Base-by-base conservation (phyloP, 2,113 vertebrate genomes). In the Larimichthys crocea region DNA sequence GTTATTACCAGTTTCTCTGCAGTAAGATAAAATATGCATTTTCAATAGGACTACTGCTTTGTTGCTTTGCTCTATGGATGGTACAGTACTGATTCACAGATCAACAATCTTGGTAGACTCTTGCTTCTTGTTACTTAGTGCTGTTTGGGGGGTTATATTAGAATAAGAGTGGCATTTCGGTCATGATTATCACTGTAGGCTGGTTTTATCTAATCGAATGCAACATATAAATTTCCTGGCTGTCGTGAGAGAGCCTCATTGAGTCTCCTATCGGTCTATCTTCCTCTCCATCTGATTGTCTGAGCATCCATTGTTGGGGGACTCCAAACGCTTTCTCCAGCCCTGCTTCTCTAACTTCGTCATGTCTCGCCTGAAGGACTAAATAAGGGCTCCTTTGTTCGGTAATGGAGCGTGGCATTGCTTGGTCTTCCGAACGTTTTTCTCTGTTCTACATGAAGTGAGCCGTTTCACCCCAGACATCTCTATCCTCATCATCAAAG, bases 341-440 rank as follows among this genome's bases (percentile, higher is more conserved):
- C 53, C 16, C 63, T 11, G 53, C 53, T 22, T 16, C 64, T 75
- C 48, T 3, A 22, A 49, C 59, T 69, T 55, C 10, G 60, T 61
- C 73, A 1, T 31, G 67, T 66, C 59, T 65, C 31, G 0, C 80
- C 82, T 87, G 65, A 40, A 17, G 48, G 59, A 57, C 60, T 60
- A 56, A 76, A 90, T 71, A 86, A 88, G 69, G 80, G 76, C 16
- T 48, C 52, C 85, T 86, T 89, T 91, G 86, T 91, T 66, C 42
- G n/a, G 72, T 65, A 70, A 74, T 63, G 66, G 42, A 84, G 60
- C 35, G 0, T 22, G 16, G 24, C 79, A 1, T 48, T 83, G 73
- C 61, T 83, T 57, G 31, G 56, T 76, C 83, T 74, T 74, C 49
- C 40, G 35, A 35, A 35, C 7, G 35, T 35, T 52, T 53, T 57